Percentiles rank a stretch among this genome's conserved stretches.
Conservation (phyloP, 2,113 vertebrate species). For the Sigmodon hispidus region DNA sequence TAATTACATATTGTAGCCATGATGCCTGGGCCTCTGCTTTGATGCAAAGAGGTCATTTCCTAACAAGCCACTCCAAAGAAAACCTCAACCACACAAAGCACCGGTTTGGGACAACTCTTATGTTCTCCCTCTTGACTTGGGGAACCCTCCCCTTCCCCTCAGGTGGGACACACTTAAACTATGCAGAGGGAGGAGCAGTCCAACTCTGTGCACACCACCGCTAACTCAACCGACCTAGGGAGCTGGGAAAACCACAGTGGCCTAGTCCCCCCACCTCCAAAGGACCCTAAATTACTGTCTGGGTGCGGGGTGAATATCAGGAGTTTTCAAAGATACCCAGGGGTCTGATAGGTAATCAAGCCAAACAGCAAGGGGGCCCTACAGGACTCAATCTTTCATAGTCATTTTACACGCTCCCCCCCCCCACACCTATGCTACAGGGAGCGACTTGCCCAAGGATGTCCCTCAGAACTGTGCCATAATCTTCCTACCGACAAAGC, state of each 20-base stretch:
- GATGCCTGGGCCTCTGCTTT: background rate
- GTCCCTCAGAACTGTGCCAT: background rate
- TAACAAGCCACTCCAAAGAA: background rate
- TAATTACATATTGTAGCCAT: background rate
- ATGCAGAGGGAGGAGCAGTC: background rate
- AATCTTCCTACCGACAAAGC: background rate
- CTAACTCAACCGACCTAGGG: background rate
- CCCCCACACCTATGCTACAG: background rate
- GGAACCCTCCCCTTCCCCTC: background rate
- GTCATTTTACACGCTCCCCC: background rate
- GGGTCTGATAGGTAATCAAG: background rate
- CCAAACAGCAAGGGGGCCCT: background rate
- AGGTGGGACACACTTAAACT: background rate
- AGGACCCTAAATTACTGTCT: background rate
- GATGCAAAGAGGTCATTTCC: constrained; percentile 13
- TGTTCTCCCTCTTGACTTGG: background rate
- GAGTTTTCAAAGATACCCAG: background rate
- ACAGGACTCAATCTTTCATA: background rate
- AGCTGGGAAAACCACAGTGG: background rate
- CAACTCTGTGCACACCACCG: accelerated
- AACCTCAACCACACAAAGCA: background rate
- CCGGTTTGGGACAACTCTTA: background rate
- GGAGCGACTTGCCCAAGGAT: background rate
- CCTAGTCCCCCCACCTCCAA: background rate
- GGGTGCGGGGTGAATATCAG: background rate